Conservation (phyloP, 2,888 invertebrate genomes). For the Tetanocera ferruginea region DNA sequence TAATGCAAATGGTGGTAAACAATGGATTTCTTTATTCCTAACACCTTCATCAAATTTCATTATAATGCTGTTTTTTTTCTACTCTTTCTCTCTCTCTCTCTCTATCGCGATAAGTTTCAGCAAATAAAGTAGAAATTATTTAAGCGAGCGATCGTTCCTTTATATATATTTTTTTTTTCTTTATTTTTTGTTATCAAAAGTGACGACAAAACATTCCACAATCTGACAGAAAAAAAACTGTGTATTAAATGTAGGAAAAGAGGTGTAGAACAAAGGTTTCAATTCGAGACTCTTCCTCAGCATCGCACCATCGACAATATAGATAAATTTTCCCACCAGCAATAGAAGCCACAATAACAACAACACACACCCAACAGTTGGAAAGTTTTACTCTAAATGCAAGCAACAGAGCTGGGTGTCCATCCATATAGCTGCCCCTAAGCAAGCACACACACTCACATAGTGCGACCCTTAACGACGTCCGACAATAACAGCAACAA, state of each 20-base stretch:
- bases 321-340: slow-evolving; percentile 68
- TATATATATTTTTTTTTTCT: slow-evolving; percentile 41
- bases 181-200: slow-evolving; percentile 53
- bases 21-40: slow-evolving; percentile 60
- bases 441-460: background rate
- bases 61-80: slow-evolving; percentile 52
- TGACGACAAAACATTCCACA: slow-evolving; percentile 69
- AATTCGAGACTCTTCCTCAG: slow-evolving; percentile 27
- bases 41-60: slow-evolving; percentile 67
- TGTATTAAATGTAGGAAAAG: slow-evolving; percentile 41
- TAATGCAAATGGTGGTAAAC: slow-evolving; percentile 33
- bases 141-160: background rate
- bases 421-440: background rate
- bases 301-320: slow-evolving; percentile 60
- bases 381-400: background rate
- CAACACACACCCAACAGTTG: slow-evolving; percentile 44
- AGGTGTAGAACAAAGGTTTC: slow-evolving; percentile 45
- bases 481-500: slow-evolving; percentile 26
- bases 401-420: background rate
- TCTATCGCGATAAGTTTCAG: slow-evolving; percentile 4
- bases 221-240: slow-evolving; percentile 61
- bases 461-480: slow-evolving; percentile 13
- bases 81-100: slow-evolving; percentile 19
- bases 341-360: slow-evolving; percentile 38
- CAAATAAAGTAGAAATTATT: background rate